Base-by-base conservation (phyloP, 35 echinoderm and acorn worm genomes). In the Patiria miniata region DNA sequence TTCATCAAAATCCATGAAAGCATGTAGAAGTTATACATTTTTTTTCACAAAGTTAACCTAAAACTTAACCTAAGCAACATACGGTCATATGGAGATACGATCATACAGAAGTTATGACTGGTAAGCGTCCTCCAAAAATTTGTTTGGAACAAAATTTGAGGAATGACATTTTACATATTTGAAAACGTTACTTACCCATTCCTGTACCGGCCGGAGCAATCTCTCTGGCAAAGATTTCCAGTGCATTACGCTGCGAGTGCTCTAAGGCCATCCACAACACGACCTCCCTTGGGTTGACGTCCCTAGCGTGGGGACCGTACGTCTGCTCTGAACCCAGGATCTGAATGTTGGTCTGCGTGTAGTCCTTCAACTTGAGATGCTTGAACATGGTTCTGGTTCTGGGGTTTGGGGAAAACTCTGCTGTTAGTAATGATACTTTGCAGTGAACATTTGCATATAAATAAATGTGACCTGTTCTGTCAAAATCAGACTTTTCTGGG, bases 201-300 rank as follows among this genome's bases (percentile, higher is more conserved):
- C 96, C 96, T 78, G 96, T 99, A 65, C 96, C 96, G 82, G 96
- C 92, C 44, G 96, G 86, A 10, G 96, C 96, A 44, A 99, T 39
- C 58, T 99, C 96, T 58, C 86, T 94, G 8, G 96, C 77, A 15
- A 94, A 87, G 1, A 99, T 51, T 29, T 91, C 89, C 21, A 99
- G 55, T 7, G 92, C 96, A 42, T 87, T 94, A 39, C 88, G 83
- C 29, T 94, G 86, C 0, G 80, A 61, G 78, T 99, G 96, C 81
- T 99, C 89, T 5, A 85, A 92, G n/a, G 92, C 90, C 79, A 98
- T 79, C 89, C 93, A 91, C 17, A 91, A 16, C 0, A 89, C 89
- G 2, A 90, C 86, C 56, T 99, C 96, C 39, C 96, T 36, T 19
- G 96, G 93, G 51, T 99, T 78, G n/a, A 79, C 42, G 15, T 87